Conservation (phyloP, 2,113 vertebrate species). For the Heteronetta atricapilla region DNA sequence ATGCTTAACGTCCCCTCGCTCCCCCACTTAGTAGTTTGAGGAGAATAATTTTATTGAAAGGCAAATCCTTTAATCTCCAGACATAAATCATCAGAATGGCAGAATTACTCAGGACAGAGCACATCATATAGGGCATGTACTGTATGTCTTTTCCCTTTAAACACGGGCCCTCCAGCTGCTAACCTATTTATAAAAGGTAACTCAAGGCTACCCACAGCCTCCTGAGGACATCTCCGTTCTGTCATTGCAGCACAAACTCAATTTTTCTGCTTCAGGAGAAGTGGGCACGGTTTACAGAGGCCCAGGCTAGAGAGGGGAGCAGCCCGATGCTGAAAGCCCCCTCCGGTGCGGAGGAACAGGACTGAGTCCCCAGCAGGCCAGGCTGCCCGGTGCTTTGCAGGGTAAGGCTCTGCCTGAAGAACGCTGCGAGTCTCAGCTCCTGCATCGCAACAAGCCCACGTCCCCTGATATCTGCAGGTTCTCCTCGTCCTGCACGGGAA, state of each 20-base stretch:
- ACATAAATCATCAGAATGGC: conserved; percentile 41
- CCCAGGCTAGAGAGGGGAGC: not conserved
- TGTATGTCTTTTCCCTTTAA: not conserved
- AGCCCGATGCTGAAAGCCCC: not conserved
- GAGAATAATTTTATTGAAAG: conserved; percentile 64
- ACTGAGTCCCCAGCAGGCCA: not conserved
- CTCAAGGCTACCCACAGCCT: not conserved
- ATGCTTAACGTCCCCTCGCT: not conserved
- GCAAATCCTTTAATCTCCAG: conserved; percentile 72
- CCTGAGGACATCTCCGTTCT: not conserved
- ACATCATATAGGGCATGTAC: conserved; percentile 1
- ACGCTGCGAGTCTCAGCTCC: fast-evolving
- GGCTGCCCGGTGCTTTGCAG: not conserved
- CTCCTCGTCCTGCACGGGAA: fast-evolving
- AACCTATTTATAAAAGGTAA: conserved; percentile 32
- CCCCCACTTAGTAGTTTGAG: not conserved
- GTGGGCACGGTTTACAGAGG: not conserved
- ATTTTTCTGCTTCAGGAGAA: not conserved
- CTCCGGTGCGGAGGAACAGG: not conserved
- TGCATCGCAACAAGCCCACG: not conserved
- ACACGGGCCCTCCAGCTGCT: conserved; percentile 40
- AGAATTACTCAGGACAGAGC: conserved; percentile 23
- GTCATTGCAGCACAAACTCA: not conserved
- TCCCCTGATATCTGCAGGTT: not conserved
- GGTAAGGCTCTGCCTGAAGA: not conserved